Evolutionary conservation across 2,797 vertebrate species (phyloP).

Genomic region (Protosalanx chinensis): DNA sequence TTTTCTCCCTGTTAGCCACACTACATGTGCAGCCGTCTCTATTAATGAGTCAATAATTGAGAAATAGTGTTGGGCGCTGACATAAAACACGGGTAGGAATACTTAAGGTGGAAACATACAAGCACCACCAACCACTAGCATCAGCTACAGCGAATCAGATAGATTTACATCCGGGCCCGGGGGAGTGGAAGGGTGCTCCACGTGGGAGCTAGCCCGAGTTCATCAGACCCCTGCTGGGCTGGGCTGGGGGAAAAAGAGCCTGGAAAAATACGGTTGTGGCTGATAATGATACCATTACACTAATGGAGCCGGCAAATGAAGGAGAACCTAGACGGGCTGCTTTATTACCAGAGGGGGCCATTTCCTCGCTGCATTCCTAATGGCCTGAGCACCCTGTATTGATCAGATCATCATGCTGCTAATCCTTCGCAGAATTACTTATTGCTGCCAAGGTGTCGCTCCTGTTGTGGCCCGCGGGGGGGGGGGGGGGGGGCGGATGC

Average conservation of each 20-base stretch:
- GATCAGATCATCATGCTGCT: slow-evolving; percentile 98
- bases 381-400: slow-evolving; percentile 89
- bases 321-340: slow-evolving; percentile 90
- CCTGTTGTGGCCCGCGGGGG: slow-evolving; percentile 55
- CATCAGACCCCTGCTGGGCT: slow-evolving; percentile 73
- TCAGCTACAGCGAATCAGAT: slow-evolving; percentile 24
- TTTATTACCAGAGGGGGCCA: slow-evolving; percentile 96
- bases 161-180: slow-evolving; percentile 69
- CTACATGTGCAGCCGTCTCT: slow-evolving; percentile 74
- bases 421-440: slow-evolving; percentile 98
- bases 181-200: slow-evolving; percentile 51
- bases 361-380: slow-evolving; percentile 96
- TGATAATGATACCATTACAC: slow-evolving; percentile 98
- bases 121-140: slow-evolving; percentile 38
- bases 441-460: slow-evolving; percentile 87
- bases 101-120: slow-evolving; percentile 65
- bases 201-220: slow-evolving; percentile 59
- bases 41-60: slow-evolving; percentile 90
- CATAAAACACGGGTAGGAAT: slow-evolving; percentile 78
- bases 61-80: slow-evolving; percentile 79
- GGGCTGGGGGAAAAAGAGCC: slow-evolving; percentile 62
- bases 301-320: slow-evolving; percentile 98
- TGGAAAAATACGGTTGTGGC: slow-evolving; percentile 85
- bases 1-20: slow-evolving; percentile 69
- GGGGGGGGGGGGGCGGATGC: slow-evolving; percentile 6